Conservation (phyloP, 2,888 invertebrate species). For the Apamea crenata region DNA sequence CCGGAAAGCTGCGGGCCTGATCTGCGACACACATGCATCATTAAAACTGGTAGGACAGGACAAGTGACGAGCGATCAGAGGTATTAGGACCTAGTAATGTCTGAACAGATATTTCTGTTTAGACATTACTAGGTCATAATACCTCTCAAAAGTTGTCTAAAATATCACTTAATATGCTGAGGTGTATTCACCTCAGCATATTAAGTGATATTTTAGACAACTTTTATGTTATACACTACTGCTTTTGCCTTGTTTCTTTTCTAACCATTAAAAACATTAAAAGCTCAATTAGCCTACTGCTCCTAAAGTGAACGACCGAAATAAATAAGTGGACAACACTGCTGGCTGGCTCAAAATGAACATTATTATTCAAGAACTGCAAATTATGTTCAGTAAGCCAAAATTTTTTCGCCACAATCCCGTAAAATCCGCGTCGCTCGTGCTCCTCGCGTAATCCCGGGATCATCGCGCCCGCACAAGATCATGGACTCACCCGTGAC, state of each 20-base stretch:
- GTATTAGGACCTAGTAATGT: not conserved
- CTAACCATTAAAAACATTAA: not conserved
- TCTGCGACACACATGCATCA: not conserved
- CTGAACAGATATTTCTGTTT: too few relatives aligned
- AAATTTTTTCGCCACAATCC: constrained; percentile 29
- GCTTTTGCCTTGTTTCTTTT: not conserved
- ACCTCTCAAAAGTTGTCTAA: too few relatives aligned
- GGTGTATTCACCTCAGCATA: too few relatives aligned
- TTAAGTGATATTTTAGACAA: not conserved
- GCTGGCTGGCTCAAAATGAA: not conserved
- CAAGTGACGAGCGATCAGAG: not conserved
- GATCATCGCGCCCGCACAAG: constrained; percentile 46
- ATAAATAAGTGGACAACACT: not conserved
- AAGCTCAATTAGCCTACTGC: too few relatives aligned
- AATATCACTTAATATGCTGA: too few relatives aligned
- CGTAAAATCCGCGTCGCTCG: constrained; percentile 42
- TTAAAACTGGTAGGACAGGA: not conserved
- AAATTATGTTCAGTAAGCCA: constrained; percentile 18
- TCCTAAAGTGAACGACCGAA: not conserved
- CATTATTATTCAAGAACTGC: constrained; percentile 37
- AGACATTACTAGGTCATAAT: too few relatives aligned
- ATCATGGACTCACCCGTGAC: constrained; percentile 23
- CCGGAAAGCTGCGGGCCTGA: not conserved
- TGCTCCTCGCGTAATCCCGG: constrained; percentile 45
- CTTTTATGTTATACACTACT: not conserved